Evolutionary conservation across 2,113 vertebrate genomes (phyloP), one percentile per base, ranked within the genome.

Genomic region (Myocastor coypus): DNA sequence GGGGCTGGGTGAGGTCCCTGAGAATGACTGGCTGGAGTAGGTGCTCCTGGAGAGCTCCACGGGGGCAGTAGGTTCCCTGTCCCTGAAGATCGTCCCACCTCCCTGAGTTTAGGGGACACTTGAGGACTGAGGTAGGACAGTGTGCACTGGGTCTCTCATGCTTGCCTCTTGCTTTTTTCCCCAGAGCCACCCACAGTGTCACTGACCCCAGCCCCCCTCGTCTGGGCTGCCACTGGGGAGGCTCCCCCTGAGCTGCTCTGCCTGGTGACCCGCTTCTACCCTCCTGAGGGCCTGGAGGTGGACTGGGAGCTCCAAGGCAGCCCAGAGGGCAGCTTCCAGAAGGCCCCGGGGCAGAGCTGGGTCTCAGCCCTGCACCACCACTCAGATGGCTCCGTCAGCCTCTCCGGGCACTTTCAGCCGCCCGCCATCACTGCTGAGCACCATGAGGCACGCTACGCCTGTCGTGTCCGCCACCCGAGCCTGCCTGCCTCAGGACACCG

Each of bases 331-430:
- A 46, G 83, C 59, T 42, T n/a, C 28, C 64, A 1, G 20, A 73
- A 87, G 50, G 81, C 61, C 0, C 12, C 98, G 89, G 98, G 98
- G 2, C 83, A 98, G 2, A 97, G 87, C 22, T 98, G 98, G 86
- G 82, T 98, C 24, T 98, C 98, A 0, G 98, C 98, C 4, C 98
- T 99, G 98, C 7, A 96, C 75, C 98, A 98, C 97, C 98, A 98
- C 34, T 97, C 97, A 0, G 98, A 99, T 0, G 99, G 99, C 84
- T 99, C 99, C 57, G 98, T 97, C 94, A 98, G 98, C 95, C 98
- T 99, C 95, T 98, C 95, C 11, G 98, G 90, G 40, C 97, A 97
- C 5, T 98, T 99, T 92, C 98, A 97, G 92, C 97, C 98, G 0
- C 92, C 98, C 64, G 85, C 97, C 0, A 90, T 96, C 12, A 98